A percentile compares a stretch with the other conserved stretches of the same genome.
These are phyloP conservation scores for Celastrina argiolus DNA, from an alignment of 2,888 invertebrate species.

Conservation along the genomic window DNA sequence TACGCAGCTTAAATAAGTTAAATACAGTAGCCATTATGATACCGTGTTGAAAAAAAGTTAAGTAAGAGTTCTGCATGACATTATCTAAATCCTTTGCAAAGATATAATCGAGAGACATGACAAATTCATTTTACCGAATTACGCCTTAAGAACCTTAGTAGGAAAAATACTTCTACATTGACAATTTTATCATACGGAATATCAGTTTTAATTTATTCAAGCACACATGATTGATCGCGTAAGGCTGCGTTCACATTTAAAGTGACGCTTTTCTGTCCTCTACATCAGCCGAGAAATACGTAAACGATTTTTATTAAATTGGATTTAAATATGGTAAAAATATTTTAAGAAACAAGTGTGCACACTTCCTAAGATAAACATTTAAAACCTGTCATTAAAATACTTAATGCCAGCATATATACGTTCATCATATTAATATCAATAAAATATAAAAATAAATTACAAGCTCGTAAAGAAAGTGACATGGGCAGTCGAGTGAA, in stretches of 20 bases:
- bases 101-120: slow-evolving; percentile 32
- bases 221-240: slow-evolving; percentile 12
- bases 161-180: slow-evolving; percentile 27
- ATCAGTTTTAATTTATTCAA: slow-evolving; percentile 19
- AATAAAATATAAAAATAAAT: slow-evolving; percentile 73
- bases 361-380: slow-evolving; percentile 9
- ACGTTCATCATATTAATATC: slow-evolving; percentile 64
- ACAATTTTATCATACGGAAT: slow-evolving; percentile 24
- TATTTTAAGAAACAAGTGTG: background rate
- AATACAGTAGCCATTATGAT: slow-evolving; percentile 15
- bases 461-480: slow-evolving; percentile 68
- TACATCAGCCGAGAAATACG: background rate
- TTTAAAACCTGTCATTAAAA: slow-evolving; percentile 24
- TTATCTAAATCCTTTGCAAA: slow-evolving; percentile 32
- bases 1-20: background rate
- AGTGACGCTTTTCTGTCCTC: background rate
- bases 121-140: slow-evolving; percentile 33
- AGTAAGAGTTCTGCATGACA: slow-evolving; percentile 24
- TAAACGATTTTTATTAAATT: background rate
- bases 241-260: background rate
- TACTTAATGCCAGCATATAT: slow-evolving; percentile 53
- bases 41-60: slow-evolving; percentile 20
- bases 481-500: slow-evolving; percentile 67
- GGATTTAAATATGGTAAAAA: background rate
- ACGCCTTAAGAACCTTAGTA: slow-evolving; percentile 29